phyloP scores from a whole-genome alignment of 2,797 vertebrate species.

The Gallinago nigripennis region DNA sequence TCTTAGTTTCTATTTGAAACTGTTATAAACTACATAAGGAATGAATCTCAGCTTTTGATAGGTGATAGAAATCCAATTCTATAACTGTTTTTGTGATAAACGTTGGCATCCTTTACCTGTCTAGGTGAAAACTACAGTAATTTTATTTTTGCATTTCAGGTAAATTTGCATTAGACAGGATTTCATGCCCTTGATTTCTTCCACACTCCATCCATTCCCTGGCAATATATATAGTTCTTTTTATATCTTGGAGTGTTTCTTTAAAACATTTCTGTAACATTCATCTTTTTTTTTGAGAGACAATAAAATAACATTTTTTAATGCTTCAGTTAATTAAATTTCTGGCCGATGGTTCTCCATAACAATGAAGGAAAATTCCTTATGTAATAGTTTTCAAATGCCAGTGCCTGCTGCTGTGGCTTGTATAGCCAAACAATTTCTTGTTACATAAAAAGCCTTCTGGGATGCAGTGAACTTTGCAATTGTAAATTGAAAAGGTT shows the following conservation, averaged over 20 bases:
- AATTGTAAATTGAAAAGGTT: conserved; percentile 53
- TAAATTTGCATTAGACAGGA: background rate
- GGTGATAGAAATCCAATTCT: background rate
- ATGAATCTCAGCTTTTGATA: background rate
- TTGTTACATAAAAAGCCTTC: conserved; percentile 29
- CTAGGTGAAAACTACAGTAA: background rate
- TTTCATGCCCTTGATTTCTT: background rate
- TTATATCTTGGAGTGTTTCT: background rate
- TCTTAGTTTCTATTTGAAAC: background rate
- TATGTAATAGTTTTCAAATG: background rate
- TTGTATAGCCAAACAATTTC: conserved; percentile 26
- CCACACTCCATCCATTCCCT: background rate
- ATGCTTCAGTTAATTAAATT: background rate
- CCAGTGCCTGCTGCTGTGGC: background rate
- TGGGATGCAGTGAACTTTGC: conserved; percentile 60
- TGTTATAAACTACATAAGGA: background rate
- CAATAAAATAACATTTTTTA: background rate
- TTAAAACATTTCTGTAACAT: background rate
- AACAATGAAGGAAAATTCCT: background rate
- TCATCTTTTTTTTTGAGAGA: background rate
- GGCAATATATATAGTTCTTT: background rate
- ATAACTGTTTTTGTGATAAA: background rate
- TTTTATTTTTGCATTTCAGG: background rate
- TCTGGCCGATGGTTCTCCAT: background rate
- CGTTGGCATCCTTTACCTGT: background rate